Evolutionary conservation across 2,797 vertebrate genomes (phyloP).

Genomic region (Taeniopygia guttata): DNA sequence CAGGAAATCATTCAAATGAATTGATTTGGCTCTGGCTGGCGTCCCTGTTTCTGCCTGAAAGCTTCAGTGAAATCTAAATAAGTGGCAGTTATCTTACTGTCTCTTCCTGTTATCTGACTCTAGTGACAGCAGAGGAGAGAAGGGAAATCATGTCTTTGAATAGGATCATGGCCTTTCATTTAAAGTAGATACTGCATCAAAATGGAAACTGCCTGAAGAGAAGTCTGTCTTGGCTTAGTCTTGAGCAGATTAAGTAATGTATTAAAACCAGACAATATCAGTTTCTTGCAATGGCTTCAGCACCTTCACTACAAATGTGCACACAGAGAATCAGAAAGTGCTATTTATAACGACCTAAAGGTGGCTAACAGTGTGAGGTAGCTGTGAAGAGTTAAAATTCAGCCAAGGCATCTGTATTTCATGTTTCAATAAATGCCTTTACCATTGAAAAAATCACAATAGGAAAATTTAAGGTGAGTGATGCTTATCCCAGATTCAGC

Average conservation of each 20-base stretch:
- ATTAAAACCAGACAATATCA: constrained; percentile 16
- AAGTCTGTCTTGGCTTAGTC: not conserved
- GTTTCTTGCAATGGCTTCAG: not conserved
- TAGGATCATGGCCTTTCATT: constrained; percentile 20
- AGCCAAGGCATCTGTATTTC: constrained; percentile 24
- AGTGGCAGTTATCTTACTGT: constrained; percentile 64
- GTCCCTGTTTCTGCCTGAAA: constrained; percentile 70
- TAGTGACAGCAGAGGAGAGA: constrained; percentile 40
- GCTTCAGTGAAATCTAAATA: constrained; percentile 67
- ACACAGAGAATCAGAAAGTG: not conserved
- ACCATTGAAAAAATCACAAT: not conserved
- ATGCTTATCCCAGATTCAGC: not conserved
- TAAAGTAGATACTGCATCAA: constrained; percentile 41
- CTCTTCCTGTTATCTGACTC: constrained; percentile 62
- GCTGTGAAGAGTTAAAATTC: constrained; percentile 8
- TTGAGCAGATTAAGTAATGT: constrained; percentile 11
- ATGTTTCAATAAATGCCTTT: not conserved
- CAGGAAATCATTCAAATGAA: constrained; percentile 80
- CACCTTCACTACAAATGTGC: not conserved
- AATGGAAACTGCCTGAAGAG: constrained; percentile 33
- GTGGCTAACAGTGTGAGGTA: not conserved
- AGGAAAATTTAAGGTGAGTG: not conserved
- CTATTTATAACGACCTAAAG: not conserved
- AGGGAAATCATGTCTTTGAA: constrained; percentile 46
- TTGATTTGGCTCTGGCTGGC: constrained; percentile 77